Percentiles rank a stretch among this genome's conserved stretches.
These are phyloP conservation scores for Pyrochroa serraticornis DNA, from an alignment of 2,888 invertebrate species.

Conservation along the genomic window DNA sequence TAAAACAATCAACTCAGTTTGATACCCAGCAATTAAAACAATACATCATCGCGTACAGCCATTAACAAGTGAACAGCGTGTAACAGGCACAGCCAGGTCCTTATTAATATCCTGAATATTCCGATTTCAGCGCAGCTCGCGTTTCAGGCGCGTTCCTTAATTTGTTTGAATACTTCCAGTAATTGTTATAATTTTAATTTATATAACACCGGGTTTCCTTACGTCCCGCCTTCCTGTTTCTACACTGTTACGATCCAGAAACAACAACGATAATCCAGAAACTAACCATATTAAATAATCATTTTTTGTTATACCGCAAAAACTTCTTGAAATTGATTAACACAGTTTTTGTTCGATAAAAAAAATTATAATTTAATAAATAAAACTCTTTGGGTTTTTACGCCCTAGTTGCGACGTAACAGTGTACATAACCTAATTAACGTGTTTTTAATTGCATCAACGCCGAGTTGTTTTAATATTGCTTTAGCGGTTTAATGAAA, in stretches of 20 bases:
- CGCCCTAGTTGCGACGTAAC: background rate
- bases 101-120: conserved; percentile 33
- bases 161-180: conserved; percentile 41
- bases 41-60: conserved; percentile 41
- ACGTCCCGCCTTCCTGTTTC: conserved; percentile 3
- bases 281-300: background rate
- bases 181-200: conserved; percentile 47
- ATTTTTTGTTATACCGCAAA: no score
- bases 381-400: background rate
- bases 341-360: no score
- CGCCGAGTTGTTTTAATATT: conserved; percentile 22
- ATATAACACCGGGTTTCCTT: conserved; percentile 27
- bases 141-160: conserved; percentile 34
- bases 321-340: no score
- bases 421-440: conserved; percentile 40
- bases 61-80: conserved; percentile 40
- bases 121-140: conserved; percentile 15
- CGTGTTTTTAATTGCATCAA: conserved; percentile 43
- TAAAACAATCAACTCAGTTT: conserved; percentile 45
- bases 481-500: conserved; percentile 27
- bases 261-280: background rate
- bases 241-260: conserved; percentile 21
- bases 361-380: background rate
- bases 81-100: conserved; percentile 32
- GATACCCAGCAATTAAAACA: conserved; percentile 47